These are phyloP conservation scores for Campodea augens DNA, from an alignment of 1,140 invertebrate genomes.

Conservation along the genomic window DNA sequence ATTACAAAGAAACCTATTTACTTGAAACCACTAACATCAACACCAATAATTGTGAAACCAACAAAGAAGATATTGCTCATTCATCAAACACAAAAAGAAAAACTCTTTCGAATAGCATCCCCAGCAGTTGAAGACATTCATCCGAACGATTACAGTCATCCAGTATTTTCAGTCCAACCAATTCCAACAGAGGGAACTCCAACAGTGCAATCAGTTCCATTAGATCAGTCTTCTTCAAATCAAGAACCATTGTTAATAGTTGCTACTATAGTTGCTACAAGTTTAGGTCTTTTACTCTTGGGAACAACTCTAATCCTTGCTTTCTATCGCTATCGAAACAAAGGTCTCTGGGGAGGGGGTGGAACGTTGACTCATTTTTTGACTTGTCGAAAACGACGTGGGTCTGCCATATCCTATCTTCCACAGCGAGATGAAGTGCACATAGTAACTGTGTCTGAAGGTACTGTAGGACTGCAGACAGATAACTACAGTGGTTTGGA, in stretches of 20 bases:
- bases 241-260: neutral
- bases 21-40: too few species aligned
- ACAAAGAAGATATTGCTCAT: too few species aligned
- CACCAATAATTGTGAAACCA: too few species aligned
- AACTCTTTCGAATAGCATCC: too few species aligned
- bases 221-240: neutral
- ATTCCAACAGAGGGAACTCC: neutral
- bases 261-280: neutral
- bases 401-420: conserved; percentile 13
- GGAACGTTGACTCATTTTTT: neutral
- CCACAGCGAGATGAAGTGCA: conserved; percentile 16
- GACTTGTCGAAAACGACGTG: conserved; percentile 2
- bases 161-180: too few species aligned
- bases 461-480: neutral
- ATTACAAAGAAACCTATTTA: too few species aligned
- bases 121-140: neutral
- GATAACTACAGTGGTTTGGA: neutral
- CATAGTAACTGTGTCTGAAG: conserved; percentile 15
- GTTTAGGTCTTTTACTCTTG: neutral
- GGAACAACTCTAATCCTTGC: neutral
- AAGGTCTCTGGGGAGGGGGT: neutral
- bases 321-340: neutral
- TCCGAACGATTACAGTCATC: neutral
- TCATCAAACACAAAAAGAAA: too few species aligned
- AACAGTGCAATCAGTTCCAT: neutral